phyloP scores from a whole-genome alignment of 2,113 vertebrate genomes.

The Seriola quinqueradiata region DNA sequence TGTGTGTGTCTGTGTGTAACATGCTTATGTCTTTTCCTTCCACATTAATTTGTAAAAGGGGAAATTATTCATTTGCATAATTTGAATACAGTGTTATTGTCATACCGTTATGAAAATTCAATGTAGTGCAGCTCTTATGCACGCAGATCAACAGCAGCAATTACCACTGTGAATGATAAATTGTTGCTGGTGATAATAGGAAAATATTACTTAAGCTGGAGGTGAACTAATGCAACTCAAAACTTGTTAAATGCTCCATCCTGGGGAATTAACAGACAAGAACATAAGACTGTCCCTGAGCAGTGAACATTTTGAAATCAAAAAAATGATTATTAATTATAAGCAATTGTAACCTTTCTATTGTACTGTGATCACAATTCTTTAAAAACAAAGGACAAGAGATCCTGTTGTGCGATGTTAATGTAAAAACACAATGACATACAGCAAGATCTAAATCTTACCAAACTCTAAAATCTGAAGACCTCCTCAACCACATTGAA shows the following conservation, averaged over 20 bases:
- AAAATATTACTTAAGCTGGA: conserved; percentile 44
- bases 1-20: no score
- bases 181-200: conserved; percentile 47
- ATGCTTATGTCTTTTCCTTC: conserved; percentile 27
- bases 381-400: no score
- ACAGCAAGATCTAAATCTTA: no score
- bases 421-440: no score
- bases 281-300: neutral
- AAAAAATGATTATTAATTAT: no score
- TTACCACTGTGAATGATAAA: conserved; percentile 51
- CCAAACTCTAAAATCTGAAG: neutral
- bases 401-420: no score
- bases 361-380: no score
- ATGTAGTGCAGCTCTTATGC: conserved; percentile 19
- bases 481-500: neutral
- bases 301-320: neutral
- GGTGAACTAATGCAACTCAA: conserved; percentile 36
- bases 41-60: conserved; percentile 33
- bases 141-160: conserved; percentile 55
- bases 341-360: no score
- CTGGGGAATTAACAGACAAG: neutral
- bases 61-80: conserved; percentile 52
- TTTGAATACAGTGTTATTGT: conserved; percentile 49
- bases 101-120: conserved; percentile 67
- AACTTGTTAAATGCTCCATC: conserved; percentile 5